Conservation (phyloP, 2,888 invertebrate species). For the Aelia acuminata region DNA sequence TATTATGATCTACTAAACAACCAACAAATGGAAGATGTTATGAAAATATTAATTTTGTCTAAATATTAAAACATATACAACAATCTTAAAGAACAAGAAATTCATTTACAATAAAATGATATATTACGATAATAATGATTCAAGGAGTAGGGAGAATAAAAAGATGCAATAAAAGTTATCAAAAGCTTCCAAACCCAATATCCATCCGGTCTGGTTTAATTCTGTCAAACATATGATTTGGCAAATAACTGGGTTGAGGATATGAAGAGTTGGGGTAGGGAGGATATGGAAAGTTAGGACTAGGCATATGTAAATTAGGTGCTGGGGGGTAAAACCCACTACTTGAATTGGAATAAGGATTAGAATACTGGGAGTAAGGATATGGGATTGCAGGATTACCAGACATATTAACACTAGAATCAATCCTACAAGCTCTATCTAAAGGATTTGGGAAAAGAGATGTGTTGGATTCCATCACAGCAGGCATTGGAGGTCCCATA, state of each 20-base stretch:
- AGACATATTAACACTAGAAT: constrained; percentile 66
- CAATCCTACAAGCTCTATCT: constrained; percentile 65
- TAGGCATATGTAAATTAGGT: constrained; percentile 77
- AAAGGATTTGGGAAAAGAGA: constrained; percentile 63
- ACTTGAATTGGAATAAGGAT: constrained; percentile 64
- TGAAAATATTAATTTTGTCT: constrained; percentile 64
- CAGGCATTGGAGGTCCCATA: constrained; percentile 70
- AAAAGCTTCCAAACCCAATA: constrained; percentile 73
- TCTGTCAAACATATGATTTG: constrained; percentile 72
- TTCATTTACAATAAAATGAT: constrained; percentile 61
- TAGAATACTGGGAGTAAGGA: constrained; percentile 69
- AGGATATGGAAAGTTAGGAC: constrained; percentile 79
- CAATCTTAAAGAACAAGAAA: constrained; percentile 64
- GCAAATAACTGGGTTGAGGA: constrained; percentile 68
- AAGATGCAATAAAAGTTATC: constrained; percentile 67
- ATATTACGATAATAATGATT: constrained; percentile 56
- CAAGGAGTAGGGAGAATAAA: constrained; percentile 52
- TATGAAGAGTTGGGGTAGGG: constrained; percentile 69
- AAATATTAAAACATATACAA: constrained; percentile 63
- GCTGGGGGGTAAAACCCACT: constrained; percentile 70
- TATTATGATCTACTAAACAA: constrained; percentile 58
- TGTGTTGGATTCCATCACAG: constrained; percentile 65
- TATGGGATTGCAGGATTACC: constrained; percentile 67
- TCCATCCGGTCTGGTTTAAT: constrained; percentile 72
- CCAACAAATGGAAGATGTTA: constrained; percentile 63